A percentile compares a stretch with the other conserved stretches of the same genome.
phyloP scores from a whole-genome alignment of 1,140 invertebrate genomes.

The Drosophila leontia region DNA sequence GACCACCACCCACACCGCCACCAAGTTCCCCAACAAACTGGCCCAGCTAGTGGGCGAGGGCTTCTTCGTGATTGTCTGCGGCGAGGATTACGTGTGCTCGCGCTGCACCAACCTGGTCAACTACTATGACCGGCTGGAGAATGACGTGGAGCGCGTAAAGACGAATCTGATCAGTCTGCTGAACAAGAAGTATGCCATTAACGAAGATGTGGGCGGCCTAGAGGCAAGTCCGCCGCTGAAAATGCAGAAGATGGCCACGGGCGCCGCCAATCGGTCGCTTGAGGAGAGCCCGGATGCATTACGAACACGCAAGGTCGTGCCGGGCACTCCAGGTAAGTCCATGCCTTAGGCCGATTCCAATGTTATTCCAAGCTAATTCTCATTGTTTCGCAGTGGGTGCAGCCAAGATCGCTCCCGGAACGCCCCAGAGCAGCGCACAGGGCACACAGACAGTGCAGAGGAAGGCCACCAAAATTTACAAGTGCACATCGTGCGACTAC shows the following conservation, averaged over 20 bases:
- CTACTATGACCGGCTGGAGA: constrained; percentile 83
- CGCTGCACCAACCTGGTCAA: constrained; percentile 83
- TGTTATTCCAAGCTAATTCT: background rate
- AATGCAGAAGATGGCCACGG: constrained; percentile 75
- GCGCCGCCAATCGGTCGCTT: constrained; percentile 53
- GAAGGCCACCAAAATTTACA: constrained; percentile 83
- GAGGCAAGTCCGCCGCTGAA: constrained; percentile 67
- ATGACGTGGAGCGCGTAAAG: constrained; percentile 81
- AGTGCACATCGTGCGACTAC: constrained; percentile 84
- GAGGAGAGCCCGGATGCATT: constrained; percentile 63
- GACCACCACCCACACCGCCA: constrained; percentile 75
- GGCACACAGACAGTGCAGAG: constrained; percentile 76
- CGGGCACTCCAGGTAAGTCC: constrained; percentile 55
- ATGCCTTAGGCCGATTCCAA: background rate
- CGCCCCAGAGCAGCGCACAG: constrained; percentile 37
- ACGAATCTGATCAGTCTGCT: constrained; percentile 79
- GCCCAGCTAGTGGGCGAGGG: constrained; percentile 83
- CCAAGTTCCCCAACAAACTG: constrained; percentile 84
- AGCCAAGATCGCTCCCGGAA: constrained; percentile 60
- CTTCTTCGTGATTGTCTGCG: constrained; percentile 81
- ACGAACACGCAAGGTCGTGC: constrained; percentile 62
- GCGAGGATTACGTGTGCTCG: constrained; percentile 83
- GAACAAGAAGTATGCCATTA: constrained; percentile 84
- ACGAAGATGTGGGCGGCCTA: constrained; percentile 69
- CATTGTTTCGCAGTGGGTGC: constrained; percentile 27